Evolutionary conservation across 2,113 vertebrate genomes (phyloP).

Genomic region (Plectropomus leopardus): DNA sequence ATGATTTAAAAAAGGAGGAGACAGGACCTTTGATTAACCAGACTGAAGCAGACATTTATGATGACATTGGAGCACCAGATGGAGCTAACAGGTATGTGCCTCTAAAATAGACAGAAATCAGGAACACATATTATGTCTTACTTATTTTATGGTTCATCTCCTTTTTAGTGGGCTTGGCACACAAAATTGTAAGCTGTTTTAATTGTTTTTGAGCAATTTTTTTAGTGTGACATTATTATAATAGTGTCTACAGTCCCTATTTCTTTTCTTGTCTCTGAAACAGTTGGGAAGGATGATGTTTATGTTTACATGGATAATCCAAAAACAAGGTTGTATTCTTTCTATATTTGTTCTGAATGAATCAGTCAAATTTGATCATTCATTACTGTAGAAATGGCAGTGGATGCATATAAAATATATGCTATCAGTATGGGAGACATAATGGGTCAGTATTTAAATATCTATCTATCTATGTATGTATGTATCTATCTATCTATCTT

Average conservation of each 20-base stretch:
- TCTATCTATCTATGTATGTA: too few relatives aligned
- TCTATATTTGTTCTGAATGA: background rate
- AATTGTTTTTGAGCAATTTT: background rate
- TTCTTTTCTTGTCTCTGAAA: slow-evolving; percentile 66
- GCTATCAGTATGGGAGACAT: too few relatives aligned
- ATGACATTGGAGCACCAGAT: slow-evolving; percentile 84
- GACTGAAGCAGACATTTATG: slow-evolving; percentile 79
- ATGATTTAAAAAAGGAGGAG: background rate
- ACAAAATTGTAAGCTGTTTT: background rate
- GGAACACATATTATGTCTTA: background rate
- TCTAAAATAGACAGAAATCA: background rate
- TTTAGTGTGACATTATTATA: background rate
- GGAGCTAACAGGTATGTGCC: background rate
- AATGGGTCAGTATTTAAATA: background rate
- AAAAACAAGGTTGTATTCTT: background rate
- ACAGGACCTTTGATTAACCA: too few relatives aligned
- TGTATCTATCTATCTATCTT: too few relatives aligned
- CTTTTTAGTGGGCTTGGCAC: background rate
- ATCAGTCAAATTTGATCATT: background rate
- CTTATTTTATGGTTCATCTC: background rate
- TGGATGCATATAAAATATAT: too few relatives aligned
- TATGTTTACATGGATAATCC: slow-evolving; percentile 82
- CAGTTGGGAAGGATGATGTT: slow-evolving; percentile 78
- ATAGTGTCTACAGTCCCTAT: background rate
- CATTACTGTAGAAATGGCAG: background rate